A percentile compares a stretch with the other conserved stretches of the same genome.
These are phyloP conservation scores for Drosophila suzukii DNA, from an alignment of 1,140 invertebrate genomes.

Conservation along the genomic window DNA sequence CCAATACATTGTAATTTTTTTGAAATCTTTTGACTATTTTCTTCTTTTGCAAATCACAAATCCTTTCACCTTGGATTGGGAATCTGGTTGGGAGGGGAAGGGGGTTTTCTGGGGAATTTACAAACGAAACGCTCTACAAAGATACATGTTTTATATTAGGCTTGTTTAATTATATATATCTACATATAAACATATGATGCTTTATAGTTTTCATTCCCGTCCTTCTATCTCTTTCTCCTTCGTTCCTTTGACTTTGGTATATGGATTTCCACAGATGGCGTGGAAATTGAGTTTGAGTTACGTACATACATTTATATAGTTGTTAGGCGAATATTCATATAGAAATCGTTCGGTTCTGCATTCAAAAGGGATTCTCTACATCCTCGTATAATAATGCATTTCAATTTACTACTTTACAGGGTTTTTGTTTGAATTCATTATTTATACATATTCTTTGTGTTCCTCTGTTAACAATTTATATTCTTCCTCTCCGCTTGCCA, in stretches of 20 bases:
- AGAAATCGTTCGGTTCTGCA: conserved; percentile 41
- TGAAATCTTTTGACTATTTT: conserved; percentile 48
- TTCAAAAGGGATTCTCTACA: conserved; percentile 24
- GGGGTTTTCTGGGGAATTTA: conserved; percentile 43
- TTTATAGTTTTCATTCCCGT: conserved; percentile 41
- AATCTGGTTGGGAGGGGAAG: conserved; percentile 6
- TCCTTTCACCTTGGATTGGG: conserved; percentile 33
- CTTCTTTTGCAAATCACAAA: conserved; percentile 42
- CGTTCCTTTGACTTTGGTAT: conserved; percentile 77
- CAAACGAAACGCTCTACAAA: conserved; percentile 77
- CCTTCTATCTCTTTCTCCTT: conserved; percentile 39
- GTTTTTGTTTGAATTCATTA: conserved; percentile 32
- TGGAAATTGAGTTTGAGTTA: conserved; percentile 79
- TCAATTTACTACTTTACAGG: conserved; percentile 70
- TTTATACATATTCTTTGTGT: conserved; percentile 56
- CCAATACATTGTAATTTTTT: conserved; percentile 37
- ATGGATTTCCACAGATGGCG: conserved; percentile 74
- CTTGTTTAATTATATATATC: conserved; percentile 73
- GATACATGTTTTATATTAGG: conserved; percentile 65
- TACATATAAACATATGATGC: conserved; percentile 79
- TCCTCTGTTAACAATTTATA: conserved; percentile 66
- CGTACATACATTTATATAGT: conserved; percentile 76
- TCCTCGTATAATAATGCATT: conserved; percentile 34
- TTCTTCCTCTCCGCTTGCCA: conserved; percentile 31
- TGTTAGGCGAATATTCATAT: conserved; percentile 51